phyloP scores from a whole-genome alignment of 2,113 vertebrate genomes.

The Gymnarchus niloticus region DNA sequence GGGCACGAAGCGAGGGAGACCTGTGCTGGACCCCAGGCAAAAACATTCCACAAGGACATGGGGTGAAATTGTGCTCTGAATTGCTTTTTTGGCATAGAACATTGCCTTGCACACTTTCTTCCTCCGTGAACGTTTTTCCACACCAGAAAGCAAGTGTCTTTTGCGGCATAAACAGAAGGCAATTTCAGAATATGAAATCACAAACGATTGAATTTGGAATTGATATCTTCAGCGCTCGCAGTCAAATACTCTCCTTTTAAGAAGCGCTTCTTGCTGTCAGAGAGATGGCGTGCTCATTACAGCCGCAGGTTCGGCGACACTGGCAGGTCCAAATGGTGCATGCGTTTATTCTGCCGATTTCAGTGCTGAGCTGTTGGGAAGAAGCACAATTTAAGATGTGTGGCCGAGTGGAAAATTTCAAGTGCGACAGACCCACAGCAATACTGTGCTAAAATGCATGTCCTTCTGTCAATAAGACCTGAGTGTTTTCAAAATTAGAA shows the following conservation, averaged over 20 bases:
- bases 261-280: conserved; percentile 20
- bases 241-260: conserved; percentile 27
- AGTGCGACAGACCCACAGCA: conserved; percentile 30
- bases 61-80: background rate
- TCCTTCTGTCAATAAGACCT: conserved; percentile 6
- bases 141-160: conserved; percentile 13
- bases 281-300: conserved; percentile 28
- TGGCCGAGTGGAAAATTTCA: conserved; percentile 46
- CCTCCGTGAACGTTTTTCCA: no score
- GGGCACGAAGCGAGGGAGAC: background rate
- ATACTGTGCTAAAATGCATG: conserved; percentile 21
- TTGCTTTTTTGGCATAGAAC: background rate
- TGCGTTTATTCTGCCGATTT: conserved; percentile 35
- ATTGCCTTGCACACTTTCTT: background rate
- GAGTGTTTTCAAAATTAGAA: conserved; percentile 2
- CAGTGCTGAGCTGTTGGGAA: conserved; percentile 26
- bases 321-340: conserved; percentile 20
- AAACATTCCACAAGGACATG: background rate
- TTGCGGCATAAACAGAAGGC: conserved; percentile 13
- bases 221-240: background rate
- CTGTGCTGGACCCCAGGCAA: background rate
- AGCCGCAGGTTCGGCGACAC: conserved; percentile 37
- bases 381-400: conserved; percentile 43
- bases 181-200: conserved; percentile 27
- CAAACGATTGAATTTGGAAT: conserved; percentile 8